Base-by-base conservation (phyloP, 2,888 invertebrate genomes). In the Drosophila maculinotata region DNA sequence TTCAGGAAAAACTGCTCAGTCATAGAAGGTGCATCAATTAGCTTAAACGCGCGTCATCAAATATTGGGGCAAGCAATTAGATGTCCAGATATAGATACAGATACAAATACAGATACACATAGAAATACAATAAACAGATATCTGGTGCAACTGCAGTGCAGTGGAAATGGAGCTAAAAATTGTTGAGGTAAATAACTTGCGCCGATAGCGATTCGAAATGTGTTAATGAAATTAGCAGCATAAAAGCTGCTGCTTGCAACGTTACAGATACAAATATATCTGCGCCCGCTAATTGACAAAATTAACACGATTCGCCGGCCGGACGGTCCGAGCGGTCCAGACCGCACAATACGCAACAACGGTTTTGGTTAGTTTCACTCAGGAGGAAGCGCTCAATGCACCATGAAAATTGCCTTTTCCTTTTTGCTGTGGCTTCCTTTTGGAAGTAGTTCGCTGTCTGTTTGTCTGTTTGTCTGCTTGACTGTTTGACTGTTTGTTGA, bases 191-290 rank as follows among this genome's bases (percentile, higher is more conserved):
- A 80, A 81, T 65, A 79, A 56, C 83, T 73, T 64, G 53, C 69
- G 62, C 54, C 63, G 72, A 62, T 66, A 57, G 77, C 74, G 70
- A 69, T 73, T 49, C 51, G 49, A 63, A 69, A 87, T 69, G 88
- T 87, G 87, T 87, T 87, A 87, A 87, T 87, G 88, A 88, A 87
- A 87, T 87, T 87, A 87, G 87, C 88, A 84, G 76, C 88, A 88
- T 83, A 80, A 85, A 84, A 80, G 4, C n/a, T 83, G 59, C 52
- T 65, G 70, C 69, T 53, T 72, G 75, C 79, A 79, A 66, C 67
- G 85, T 79, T 82, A 77, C 75, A 80, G 69, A 53, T 69, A 60
- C 53, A 60, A 62, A 66, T 76, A 66, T 77, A 71, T 75, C 80
- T 69, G 57, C 42, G 53, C 33, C 62, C 75, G 88, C 77, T 87